Evolutionary conservation across 2,797 vertebrate species (phyloP), one percentile per base, ranked within the genome.

Genomic region (Lindbergichthys nudifrons): DNA sequence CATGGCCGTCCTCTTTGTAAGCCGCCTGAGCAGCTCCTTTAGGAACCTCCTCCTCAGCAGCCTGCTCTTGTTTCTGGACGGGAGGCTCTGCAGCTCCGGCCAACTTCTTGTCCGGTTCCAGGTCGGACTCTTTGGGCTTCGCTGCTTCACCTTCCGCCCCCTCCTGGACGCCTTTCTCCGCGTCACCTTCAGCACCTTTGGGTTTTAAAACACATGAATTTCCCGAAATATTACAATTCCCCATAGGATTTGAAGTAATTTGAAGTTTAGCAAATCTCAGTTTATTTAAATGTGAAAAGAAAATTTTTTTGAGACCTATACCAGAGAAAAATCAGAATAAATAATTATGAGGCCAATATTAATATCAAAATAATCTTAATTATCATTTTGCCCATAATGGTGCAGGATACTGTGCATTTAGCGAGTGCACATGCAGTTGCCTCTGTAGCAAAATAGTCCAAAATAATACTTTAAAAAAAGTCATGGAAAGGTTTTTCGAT

Each of bases 111-210:
- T 75, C 93, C 9, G 78, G 51, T 12, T 46, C 76, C 51, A 43
- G 41, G 11, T 26, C 78, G 5, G 88, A 8, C 4, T 92, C 90
- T 81, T 87, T 87, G 45, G 66, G 58, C 64, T 92, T 92, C 13
- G 65, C 84, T 60, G 81, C 92, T 83, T 79, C 92, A 62, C 69
- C 90, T 39, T 89, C 89, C 36, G 85, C 76, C 52, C 5, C 68
- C 2, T 87, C 90, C 78, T 87, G 91, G 54, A 59, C 2, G 1
- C 12, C 30, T 64, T 92, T 92, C 50, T 92, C 92, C 42, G 64
- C 73, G 0, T 92, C 92, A 1, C 67, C 89, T 50, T 92, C 91
- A 67, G 26, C 82, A 3, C 87, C 85, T 92, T 83, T 45, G 72
- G 26, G 79, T 19, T 59, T 32, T 66, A 0, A 46, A 68, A 73